Base-by-base conservation (phyloP, 2,888 invertebrate species). In the Sphaerophoria taeniata region DNA sequence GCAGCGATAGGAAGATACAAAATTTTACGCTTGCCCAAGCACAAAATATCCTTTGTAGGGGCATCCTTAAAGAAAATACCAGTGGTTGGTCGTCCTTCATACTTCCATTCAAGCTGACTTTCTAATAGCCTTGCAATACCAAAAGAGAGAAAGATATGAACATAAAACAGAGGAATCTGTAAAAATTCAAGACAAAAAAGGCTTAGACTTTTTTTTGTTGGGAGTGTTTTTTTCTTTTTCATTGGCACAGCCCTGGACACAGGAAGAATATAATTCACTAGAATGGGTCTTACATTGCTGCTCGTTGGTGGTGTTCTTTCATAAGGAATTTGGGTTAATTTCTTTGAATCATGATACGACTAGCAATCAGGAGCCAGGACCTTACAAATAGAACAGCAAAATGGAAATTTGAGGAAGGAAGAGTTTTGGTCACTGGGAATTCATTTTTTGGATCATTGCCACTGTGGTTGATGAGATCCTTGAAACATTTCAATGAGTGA, bases 41-140 rank as follows among this genome's bases (percentile, higher is more conserved):
- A 84, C 75, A 84, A 80, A 84, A 84, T 84, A 80, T 84, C 84
- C 79, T 84, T 84, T 84, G 84, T 84, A 61, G 75, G 80, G 80
- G 71, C 75, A 84, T 84, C 80, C 65, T 36, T 53, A 67, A 80
- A 70, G 72, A 79, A 75, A n/a, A n/a, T 61, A 67, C 72, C 75
- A 58, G 75, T 71, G 71, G 79, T 75, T 67, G 80, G 75, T 67
- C 71, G 77, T 60, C 72, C 77, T 73, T 73, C 69, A 71, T 76
- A 45, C 34, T 56, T 63, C 75, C 24, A 61, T 56, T 67, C 55
- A 71, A 55, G 33, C 80, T 75, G 67, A 79, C 74, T 75, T 58
- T 65, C 58, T 79, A 70, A 75, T 79, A 71, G 75, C 71, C 63
- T 71, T 65, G 60, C 69, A 79, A 79, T 71, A 67, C 65, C 75